Evolutionary conservation across 2,113 vertebrate genomes (phyloP).

Genomic region (Pardalotus punctatus): DNA sequence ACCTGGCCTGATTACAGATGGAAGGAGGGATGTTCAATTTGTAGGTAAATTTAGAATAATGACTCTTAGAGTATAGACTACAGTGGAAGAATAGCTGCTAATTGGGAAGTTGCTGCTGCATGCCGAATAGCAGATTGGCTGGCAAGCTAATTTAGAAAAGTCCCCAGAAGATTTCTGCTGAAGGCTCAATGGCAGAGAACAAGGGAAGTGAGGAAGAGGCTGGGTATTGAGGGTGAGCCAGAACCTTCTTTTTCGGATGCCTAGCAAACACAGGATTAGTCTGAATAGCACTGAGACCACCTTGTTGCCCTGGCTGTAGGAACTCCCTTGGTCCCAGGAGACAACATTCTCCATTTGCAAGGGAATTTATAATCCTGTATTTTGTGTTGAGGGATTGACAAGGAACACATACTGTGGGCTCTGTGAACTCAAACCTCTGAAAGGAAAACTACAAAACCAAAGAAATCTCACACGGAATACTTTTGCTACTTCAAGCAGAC

Average conservation of each 20-base stretch:
- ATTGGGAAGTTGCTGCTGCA: conserved; percentile 30
- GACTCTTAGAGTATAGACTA: neutral
- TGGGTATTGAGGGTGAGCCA: neutral
- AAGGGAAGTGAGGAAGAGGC: neutral
- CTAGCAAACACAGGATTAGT: neutral
- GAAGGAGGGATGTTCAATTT: neutral
- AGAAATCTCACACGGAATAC: neutral
- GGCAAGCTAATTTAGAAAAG: neutral
- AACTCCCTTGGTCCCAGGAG: neutral
- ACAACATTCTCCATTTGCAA: neutral
- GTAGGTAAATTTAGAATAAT: conserved; percentile 51
- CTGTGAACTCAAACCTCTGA: neutral
- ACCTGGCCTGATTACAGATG: conserved; percentile 28
- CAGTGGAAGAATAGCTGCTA: conserved; percentile 24
- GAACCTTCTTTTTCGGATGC: neutral
- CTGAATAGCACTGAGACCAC: neutral
- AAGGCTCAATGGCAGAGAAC: neutral
- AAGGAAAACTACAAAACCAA: neutral
- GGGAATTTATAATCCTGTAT: neutral
- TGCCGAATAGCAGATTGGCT: neutral
- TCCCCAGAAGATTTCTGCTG: neutral
- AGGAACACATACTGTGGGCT: neutral
- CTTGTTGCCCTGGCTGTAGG: neutral
- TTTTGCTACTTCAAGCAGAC: neutral
- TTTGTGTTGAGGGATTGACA: neutral